Evolutionary conservation across 2,113 vertebrate species (phyloP), one percentile per base, ranked within the genome.

Genomic region (Myotis lucifugus): DNA sequence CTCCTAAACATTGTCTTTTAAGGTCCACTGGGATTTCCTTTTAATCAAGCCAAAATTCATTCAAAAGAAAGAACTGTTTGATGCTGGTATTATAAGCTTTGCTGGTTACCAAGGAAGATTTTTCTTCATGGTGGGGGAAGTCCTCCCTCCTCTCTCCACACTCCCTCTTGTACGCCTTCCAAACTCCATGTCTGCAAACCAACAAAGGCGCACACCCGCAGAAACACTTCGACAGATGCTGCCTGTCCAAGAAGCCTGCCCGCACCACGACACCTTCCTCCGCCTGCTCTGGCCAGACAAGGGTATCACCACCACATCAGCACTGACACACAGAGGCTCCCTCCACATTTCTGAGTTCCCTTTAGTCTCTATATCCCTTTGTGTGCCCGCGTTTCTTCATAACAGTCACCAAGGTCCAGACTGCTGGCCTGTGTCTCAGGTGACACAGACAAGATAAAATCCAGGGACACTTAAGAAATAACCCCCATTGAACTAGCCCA

Each of bases 1-100:
- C 91, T 88, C 78, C 78, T 90, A 93, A 82, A 23, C 79, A 50
- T 70, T 92, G 19, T 95, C 50, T 92, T 96, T 92, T 92, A 88
- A 74, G n/a, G 50, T 92, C 86, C 64, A 54, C 89, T 85, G 32
- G 64, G 25, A 86, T 90, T 94, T 95, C 94, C n/a, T 85, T 69
- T 95, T 94, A 88, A 88, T 92, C 88, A 82, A 88, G 78, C 86
- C 88, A 81, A 91, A 96, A 89, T 89, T 25, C 70, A 73, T 69
- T 95, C 69, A 78, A 95, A 93, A 90, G 78, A 84, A 78, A 72
- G n/a, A 82, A 82, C 61, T 89, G 40, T 46, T 93, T 73, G 86
- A 37, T 91, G 82, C 73, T 88, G 52, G 6, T 92, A 64, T 92
- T 37, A 88, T 37, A 85, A 88, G 66, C 42, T 93, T 81, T 88